These are phyloP conservation scores for Epicampocera succincta DNA, from an alignment of 2,888 invertebrate genomes.

Conservation along the genomic window DNA sequence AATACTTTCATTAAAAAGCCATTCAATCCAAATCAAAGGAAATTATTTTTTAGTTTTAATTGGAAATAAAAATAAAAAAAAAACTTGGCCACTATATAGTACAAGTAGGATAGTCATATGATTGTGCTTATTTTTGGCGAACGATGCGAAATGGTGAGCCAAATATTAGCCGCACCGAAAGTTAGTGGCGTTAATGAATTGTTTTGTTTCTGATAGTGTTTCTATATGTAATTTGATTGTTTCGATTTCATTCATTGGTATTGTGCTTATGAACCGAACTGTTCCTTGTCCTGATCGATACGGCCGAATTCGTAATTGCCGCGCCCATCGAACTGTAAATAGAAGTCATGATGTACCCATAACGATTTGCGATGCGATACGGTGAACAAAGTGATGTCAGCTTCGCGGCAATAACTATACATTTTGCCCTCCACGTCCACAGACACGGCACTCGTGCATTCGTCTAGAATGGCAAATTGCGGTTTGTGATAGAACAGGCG, in stretches of 20 bases:
- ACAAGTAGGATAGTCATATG: constrained; percentile 56
- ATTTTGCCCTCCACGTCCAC: constrained; percentile 99
- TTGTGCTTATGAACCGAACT: constrained; percentile 92
- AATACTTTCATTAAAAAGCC: constrained; percentile 11
- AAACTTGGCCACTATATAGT: constrained; percentile 57
- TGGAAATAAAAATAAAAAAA: not conserved
- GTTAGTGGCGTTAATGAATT: too few relatives aligned
- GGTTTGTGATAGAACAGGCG: constrained; percentile 98
- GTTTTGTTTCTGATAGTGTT: not conserved
- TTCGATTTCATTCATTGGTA: not conserved
- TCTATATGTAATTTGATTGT: constrained; percentile 9
- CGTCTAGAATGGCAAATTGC: constrained; percentile 99
- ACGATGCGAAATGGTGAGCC: too few relatives aligned
- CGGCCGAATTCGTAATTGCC: constrained; percentile 93
- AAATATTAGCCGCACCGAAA: too few relatives aligned
- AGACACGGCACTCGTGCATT: constrained; percentile 99
- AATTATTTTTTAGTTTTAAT: constrained; percentile 11
- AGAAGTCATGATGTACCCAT: constrained; percentile 99
- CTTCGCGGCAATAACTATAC: constrained; percentile 96
- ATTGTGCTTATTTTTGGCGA: not conserved
- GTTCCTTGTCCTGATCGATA: constrained; percentile 92
- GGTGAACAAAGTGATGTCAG: constrained; percentile 94
- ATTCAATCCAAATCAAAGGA: too few relatives aligned
- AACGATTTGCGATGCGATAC: constrained; percentile 98
- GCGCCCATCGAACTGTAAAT: constrained; percentile 97